Evolutionary conservation across 2,888 invertebrate genomes (phyloP).

Genomic region (Eristalis tenax): DNA sequence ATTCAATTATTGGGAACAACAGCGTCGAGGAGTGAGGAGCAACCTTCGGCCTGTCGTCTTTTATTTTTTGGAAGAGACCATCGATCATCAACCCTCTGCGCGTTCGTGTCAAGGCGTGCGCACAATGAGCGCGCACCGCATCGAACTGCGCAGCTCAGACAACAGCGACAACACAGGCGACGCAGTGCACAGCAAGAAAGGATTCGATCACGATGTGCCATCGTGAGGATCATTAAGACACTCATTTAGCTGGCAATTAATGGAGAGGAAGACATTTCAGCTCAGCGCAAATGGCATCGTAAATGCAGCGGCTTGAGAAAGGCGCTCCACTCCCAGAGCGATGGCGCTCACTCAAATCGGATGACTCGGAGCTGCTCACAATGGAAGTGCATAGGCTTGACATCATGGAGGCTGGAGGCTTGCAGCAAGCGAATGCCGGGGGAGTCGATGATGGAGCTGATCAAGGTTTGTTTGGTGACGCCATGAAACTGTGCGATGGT

Average conservation of each 20-base stretch:
- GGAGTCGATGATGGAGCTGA: too few relatives aligned
- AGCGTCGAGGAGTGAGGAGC: background rate
- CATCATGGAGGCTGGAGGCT: background rate
- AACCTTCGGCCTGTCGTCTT: conserved; percentile 20
- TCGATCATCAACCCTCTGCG: conserved; percentile 68
- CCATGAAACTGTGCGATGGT: too few relatives aligned
- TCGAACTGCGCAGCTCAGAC: background rate
- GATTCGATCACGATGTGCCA: conserved; percentile 60
- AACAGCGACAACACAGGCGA: background rate
- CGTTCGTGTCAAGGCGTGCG: conserved; percentile 61
- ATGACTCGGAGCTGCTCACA: background rate
- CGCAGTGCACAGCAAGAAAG: conserved; percentile 3
- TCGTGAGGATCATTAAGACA: conserved; percentile 61
- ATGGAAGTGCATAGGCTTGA: background rate
- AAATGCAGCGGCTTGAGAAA: background rate
- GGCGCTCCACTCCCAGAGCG: background rate
- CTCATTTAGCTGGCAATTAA: conserved; percentile 57
- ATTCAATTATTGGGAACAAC: conserved; percentile 55
- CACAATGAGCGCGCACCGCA: background rate
- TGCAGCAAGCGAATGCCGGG: too few relatives aligned
- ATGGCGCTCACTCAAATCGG: background rate
- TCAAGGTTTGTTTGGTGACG: too few relatives aligned
- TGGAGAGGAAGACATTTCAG: conserved; percentile 58
- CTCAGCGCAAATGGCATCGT: conserved; percentile 47
- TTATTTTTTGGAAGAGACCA: conserved; percentile 39